Evolutionary conservation across 2,797 vertebrate species (phyloP), one percentile per base, ranked within the genome.

Genomic region (Falco columbarius): DNA sequence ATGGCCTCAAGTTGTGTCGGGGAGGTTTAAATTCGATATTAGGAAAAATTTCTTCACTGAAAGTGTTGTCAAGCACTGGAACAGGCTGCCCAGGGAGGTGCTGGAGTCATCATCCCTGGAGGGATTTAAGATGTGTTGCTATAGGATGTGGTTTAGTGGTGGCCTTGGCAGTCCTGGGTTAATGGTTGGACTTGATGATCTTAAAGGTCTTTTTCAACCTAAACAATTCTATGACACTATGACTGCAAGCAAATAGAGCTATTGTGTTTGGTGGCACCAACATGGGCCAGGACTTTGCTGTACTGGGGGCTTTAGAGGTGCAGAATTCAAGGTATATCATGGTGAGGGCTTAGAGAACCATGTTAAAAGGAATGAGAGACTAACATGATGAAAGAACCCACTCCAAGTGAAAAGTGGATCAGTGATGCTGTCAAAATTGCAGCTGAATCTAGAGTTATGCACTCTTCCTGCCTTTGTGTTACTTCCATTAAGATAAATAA

Each of bases 331-430:
- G 24, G 18, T 23, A 13, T 55, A 4, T 49, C 7, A 19, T 12
- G 1, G 2, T 18, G 38, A 26, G 26, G 40, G 7, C 8, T 59
- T 32, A 59, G 21, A 24, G 18, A 52, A n/a, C 0, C 3, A 1
- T 5, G 4, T 9, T 58, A 58, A 54, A 66, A 51, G 3, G 27
- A 86, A 29, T 12, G 61, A 66, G 24, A 40, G 15, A 10, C 7
- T 61, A 20, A 8, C 20, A n/a, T 0, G 0, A 1, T 2, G 12
- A 61, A 71, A 84, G n/a, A 86, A 52, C 12, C 19, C 3, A 5
- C 20, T 8, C 7, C 10, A 36, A 23, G 29, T 20, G 20, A 30
- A 21, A 54, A 68, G 27, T 8, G 15, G 12, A 14, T 66, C 14
- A 14, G 27, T 0, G 4, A 9, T 58, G 11, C 14, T 70, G 59